These are phyloP conservation scores for Trypoxylon attenuatum DNA, from an alignment of 2,888 invertebrate genomes.

Conservation along the genomic window DNA sequence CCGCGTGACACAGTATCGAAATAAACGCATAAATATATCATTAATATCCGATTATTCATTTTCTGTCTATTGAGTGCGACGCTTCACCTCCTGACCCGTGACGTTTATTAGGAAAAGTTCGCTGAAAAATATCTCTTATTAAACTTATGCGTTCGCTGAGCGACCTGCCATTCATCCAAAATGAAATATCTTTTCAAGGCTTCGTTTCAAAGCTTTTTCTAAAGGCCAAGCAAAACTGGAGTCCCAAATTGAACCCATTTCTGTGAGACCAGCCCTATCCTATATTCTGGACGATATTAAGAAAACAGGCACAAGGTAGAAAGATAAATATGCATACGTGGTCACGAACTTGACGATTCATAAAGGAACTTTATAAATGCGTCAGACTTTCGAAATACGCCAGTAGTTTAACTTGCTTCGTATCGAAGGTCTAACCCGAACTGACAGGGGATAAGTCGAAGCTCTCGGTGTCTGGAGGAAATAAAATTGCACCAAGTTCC, in stretches of 20 bases:
- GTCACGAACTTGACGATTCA: too few relatives aligned
- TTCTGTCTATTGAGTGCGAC: neutral
- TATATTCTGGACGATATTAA: neutral
- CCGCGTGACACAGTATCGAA: conserved; percentile 15
- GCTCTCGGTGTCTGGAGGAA: conserved; percentile 1
- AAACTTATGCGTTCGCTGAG: neutral
- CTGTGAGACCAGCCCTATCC: neutral
- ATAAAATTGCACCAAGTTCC: conserved; percentile 13
- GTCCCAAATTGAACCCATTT: neutral
- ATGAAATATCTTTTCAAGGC: neutral
- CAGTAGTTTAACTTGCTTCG: conserved; percentile 3
- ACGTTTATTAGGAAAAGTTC: neutral
- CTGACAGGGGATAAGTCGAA: neutral
- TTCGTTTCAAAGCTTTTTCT: neutral
- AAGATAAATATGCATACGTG: too few relatives aligned
- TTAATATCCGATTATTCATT: conserved; percentile 17
- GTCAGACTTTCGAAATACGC: neutral
- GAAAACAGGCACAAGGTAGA: conserved; percentile 1
- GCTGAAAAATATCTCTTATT: neutral
- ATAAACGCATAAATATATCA: conserved; percentile 8
- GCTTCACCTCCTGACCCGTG: neutral
- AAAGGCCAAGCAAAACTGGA: conserved; percentile 4
- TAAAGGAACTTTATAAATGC: too few relatives aligned
- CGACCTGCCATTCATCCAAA: too few relatives aligned
- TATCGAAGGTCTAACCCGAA: conserved; percentile 6